A percentile compares a stretch with the other conserved stretches of the same genome.
Evolutionary conservation across 1,140 invertebrate species (phyloP).

Genomic region (Pomacea maculata): DNA sequence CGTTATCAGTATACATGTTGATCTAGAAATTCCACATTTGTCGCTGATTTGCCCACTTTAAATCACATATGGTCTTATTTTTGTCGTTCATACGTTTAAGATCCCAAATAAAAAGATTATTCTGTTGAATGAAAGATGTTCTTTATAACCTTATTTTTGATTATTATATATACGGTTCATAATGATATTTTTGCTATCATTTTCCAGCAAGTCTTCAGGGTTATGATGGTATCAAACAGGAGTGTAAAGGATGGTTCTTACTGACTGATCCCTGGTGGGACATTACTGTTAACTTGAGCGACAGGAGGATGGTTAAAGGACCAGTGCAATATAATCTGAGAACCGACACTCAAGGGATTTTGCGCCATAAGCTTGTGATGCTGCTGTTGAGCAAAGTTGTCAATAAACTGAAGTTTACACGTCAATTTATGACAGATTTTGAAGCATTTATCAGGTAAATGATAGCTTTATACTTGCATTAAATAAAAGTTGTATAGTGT

Average conservation of each 20-base stretch:
- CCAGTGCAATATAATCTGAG: neutral
- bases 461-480: neutral
- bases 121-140: too few species aligned
- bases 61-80: neutral
- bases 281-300: constrained; percentile 24
- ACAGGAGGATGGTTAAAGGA: neutral
- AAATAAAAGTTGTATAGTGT: too few species aligned
- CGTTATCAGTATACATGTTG: too few species aligned
- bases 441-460: constrained; percentile 12
- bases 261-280: constrained; percentile 49
- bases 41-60: neutral
- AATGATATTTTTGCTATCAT: neutral
- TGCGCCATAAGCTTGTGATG: constrained; percentile 8
- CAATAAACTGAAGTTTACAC: neutral
- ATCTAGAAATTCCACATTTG: too few species aligned
- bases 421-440: neutral
- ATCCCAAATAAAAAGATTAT: neutral
- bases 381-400: constrained; percentile 1
- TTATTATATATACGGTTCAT: neutral
- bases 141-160: too few species aligned
- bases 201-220: constrained; percentile 9
- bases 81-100: neutral
- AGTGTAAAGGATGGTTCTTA: constrained; percentile 34
- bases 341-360: neutral
- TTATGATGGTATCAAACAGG: neutral